Evolutionary conservation across 2,113 vertebrate genomes (phyloP), one percentile per base, ranked within the genome.

Genomic region (Triplophysa dalaica): DNA sequence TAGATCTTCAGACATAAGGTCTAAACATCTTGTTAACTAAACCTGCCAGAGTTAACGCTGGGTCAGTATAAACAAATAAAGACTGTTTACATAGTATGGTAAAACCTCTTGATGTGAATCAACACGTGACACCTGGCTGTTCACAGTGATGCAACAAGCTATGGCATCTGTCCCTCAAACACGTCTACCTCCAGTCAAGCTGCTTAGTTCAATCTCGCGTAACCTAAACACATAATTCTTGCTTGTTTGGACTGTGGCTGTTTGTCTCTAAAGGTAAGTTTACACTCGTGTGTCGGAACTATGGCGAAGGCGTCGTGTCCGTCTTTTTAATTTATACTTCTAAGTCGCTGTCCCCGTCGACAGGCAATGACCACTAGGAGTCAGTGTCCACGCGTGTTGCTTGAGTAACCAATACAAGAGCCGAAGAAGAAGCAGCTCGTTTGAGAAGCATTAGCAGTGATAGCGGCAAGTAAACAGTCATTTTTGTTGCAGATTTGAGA

Each of bases 141-240:
- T 73, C n/a, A 72, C 11, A 60, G 19, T 16, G 41, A 48, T 16
- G 41, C 45, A 70, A 8, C 29, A 50, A 50, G 22, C 43, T 22
- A 12, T 19, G 45, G 38, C 13, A 10, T 24, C 2, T n/a, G 13
- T 63, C 56, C 29, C 26, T 61, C 41, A 41, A 21, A 14, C 80
- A 70, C 16, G 48, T 69, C 60, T 70, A 50, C 33, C 16, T 26
- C 33, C 52, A 11, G 10, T 43, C 65, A 48, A 26, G 72, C 22
- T 79, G 56, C 81, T 79, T 81, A 33, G 75, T 24, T 78, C 75
- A 81, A 58, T 12, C 29, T 13, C 26, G 70, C 62, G 41, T 69
- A 64, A 63, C 56, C 63, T 54, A 81, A 67, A 84, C 66, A 63
- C 66, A 72, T 62, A 60, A 6, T 29, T 62, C 60, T 22, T 16